Evolutionary conservation across 2,113 vertebrate species (phyloP).

Genomic region (Electrona antarctica): DNA sequence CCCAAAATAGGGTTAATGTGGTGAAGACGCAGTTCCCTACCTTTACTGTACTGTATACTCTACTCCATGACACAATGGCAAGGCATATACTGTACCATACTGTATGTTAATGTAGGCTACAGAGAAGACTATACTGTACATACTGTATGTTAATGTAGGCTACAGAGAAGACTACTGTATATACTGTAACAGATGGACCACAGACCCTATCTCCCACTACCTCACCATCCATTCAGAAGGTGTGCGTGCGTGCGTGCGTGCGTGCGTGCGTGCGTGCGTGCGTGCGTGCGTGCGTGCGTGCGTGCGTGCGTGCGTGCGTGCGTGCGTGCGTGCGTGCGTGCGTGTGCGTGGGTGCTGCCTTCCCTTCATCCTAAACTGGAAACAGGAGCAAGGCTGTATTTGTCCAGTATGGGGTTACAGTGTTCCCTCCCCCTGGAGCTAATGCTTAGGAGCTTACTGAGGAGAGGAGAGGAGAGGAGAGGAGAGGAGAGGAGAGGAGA

Average conservation of each 20-base stretch:
- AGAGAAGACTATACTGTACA: too few species aligned
- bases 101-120: too few species aligned
- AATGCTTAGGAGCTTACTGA: background rate
- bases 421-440: slow-evolving; percentile 9
- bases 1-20: too few species aligned
- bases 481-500: background rate
- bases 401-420: slow-evolving; percentile 24
- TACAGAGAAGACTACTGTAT: too few species aligned
- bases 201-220: too few species aligned
- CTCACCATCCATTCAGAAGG: background rate
- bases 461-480: background rate
- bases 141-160: too few species aligned
- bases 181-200: too few species aligned
- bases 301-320: background rate
- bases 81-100: too few species aligned
- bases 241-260: background rate
- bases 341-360: background rate
- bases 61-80: too few species aligned
- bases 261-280: slow-evolving; percentile 3
- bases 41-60: too few species aligned
- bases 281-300: slow-evolving; percentile 1
- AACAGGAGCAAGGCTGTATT: slow-evolving; percentile 9
- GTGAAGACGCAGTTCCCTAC: too few species aligned
- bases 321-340: background rate
- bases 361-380: slow-evolving; percentile 5